Percentiles rank a stretch among this genome's conserved stretches.
Evolutionary conservation across 2,113 vertebrate species (phyloP).

Genomic region (Stictonetta naevosa): DNA sequence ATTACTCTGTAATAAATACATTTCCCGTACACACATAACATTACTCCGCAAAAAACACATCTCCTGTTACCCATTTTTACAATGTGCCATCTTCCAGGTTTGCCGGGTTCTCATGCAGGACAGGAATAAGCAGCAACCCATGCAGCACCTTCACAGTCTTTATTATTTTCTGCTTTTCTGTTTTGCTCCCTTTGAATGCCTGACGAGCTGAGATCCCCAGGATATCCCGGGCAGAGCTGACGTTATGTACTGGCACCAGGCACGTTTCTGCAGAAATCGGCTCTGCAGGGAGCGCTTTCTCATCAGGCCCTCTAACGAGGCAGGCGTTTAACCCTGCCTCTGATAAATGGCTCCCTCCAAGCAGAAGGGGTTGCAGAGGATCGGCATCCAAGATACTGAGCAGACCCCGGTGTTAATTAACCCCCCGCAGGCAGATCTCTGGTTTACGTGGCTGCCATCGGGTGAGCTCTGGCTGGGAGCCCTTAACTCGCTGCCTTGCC

Average conservation of each 20-base stretch:
- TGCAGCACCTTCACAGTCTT: neutral
- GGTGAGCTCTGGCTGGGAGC: neutral
- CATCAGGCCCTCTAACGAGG: neutral
- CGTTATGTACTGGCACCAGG: rapidly evolving
- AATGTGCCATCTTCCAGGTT: neutral
- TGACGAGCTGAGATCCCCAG: neutral
- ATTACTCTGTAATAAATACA: neutral
- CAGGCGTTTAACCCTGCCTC: neutral
- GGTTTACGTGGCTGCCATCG: neutral
- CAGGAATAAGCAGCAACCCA: neutral
- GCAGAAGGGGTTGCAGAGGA: neutral
- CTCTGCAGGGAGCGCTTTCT: neutral
- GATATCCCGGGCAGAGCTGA: neutral
- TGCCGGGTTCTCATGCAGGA: neutral
- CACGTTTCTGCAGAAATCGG: neutral
- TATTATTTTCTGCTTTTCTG: neutral
- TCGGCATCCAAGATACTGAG: neutral
- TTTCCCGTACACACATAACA: neutral
- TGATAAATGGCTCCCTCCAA: neutral
- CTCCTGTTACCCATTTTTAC: neutral
- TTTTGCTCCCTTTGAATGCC: neutral
- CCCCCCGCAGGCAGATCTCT: neutral
- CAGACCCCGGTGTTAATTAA: neutral
- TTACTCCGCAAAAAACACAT: neutral
- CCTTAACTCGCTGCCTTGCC: rapidly evolving